Evolutionary conservation across 2,113 vertebrate genomes (phyloP).

Genomic region (Meles meles): DNA sequence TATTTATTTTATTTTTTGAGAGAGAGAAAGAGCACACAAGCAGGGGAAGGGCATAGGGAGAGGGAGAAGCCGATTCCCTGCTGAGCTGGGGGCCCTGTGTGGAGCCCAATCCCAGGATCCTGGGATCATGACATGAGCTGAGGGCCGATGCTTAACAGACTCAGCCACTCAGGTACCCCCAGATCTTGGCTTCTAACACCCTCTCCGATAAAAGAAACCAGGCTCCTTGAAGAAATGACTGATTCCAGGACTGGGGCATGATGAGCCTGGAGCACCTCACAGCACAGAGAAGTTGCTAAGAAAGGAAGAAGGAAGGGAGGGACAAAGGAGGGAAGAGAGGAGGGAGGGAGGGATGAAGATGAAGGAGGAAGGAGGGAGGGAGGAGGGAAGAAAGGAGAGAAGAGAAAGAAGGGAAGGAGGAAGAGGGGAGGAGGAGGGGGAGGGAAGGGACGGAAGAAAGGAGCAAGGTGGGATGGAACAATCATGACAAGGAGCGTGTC

Average conservation of each 20-base stretch:
- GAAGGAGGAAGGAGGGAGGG: neutral
- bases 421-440: too few relatives aligned
- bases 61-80: too few relatives aligned
- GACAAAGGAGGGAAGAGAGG: neutral
- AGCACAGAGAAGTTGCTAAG: neutral
- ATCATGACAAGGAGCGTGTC: neutral
- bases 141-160: neutral
- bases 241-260: neutral
- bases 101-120: neutral
- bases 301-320: neutral
- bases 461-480: neutral
- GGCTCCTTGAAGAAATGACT: neutral
- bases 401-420: neutral
- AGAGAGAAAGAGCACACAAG: too few relatives aligned
- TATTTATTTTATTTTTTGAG: too few relatives aligned
- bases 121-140: neutral
- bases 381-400: too few relatives aligned
- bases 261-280: neutral
- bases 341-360: rapidly evolving
- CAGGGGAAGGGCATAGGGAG: too few relatives aligned
- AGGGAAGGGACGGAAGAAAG: neutral
- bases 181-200: neutral
- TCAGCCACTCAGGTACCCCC: neutral
- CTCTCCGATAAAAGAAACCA: neutral
- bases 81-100: too few relatives aligned